Conservation (phyloP, 2,113 vertebrate species). For the Haemorhous mexicanus region DNA sequence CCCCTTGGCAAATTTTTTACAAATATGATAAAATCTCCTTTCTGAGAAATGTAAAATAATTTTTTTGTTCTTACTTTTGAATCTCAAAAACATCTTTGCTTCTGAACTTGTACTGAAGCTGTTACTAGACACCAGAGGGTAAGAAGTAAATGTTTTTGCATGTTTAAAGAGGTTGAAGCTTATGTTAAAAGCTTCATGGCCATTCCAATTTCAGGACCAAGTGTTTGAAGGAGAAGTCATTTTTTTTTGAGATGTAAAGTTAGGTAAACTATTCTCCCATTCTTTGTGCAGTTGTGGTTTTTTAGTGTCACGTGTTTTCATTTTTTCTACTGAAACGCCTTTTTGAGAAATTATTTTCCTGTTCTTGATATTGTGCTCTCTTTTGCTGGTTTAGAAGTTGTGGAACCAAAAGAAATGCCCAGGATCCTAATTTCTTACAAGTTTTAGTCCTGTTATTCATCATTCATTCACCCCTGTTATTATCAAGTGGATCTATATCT, state of each 20-base stretch:
- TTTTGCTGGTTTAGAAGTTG: background rate
- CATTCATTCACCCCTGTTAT: no score
- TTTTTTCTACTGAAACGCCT: background rate
- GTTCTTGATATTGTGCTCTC: background rate
- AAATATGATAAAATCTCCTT: background rate
- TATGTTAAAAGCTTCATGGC: background rate
- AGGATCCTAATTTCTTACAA: background rate
- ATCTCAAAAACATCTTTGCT: background rate
- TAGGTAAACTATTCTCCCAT: background rate
- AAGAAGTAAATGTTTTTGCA: background rate
- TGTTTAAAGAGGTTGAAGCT: background rate
- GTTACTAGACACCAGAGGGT: background rate
- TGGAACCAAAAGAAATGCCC: background rate
- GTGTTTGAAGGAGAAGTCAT: background rate
- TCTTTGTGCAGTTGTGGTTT: background rate
- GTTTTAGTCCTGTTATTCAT: background rate
- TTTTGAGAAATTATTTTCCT: background rate
- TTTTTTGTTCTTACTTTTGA: background rate
- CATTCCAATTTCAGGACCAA: background rate
- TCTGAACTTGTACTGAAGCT: background rate
- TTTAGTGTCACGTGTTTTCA: background rate
- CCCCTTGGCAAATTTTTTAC: background rate
- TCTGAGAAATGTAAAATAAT: background rate
- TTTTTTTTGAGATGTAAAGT: background rate
- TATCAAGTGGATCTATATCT: background rate